Conservation (phyloP, 1,140 invertebrate species). For the Procambarus clarkii region DNA sequence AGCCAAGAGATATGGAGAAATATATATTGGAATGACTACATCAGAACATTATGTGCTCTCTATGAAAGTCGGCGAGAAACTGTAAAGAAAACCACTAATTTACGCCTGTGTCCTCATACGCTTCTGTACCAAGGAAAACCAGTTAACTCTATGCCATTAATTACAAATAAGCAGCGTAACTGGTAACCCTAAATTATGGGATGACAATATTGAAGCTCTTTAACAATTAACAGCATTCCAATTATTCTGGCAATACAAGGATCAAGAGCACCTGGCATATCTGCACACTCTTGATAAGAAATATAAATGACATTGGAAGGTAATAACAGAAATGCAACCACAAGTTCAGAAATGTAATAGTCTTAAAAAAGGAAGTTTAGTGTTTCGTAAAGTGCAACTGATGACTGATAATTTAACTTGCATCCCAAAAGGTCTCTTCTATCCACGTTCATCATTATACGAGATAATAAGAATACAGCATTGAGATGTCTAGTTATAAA, state of each 20-base stretch:
- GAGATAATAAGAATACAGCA: too few species aligned
- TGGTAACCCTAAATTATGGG: not conserved
- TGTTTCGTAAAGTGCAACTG: not conserved
- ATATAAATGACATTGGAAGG: not conserved
- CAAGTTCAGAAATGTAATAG: not conserved
- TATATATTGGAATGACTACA: constrained; percentile 6
- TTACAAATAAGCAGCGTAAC: not conserved
- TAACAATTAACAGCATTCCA: not conserved
- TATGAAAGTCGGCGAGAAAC: not conserved
- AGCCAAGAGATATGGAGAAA: not conserved
- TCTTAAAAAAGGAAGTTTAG: not conserved
- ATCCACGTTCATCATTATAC: not conserved
- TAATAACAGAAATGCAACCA: not conserved
- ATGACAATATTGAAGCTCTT: not conserved
- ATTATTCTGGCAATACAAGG: not conserved
- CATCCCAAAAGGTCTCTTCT: not conserved
- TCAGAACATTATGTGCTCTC: not conserved
- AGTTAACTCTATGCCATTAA: not conserved
- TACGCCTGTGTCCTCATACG: not conserved
- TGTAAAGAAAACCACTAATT: not conserved
- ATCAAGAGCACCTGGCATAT: not conserved
- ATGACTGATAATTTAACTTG: not conserved
- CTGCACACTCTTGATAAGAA: not conserved
- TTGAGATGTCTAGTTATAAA: too few species aligned
- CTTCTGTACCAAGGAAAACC: not conserved